Conservation (phyloP, 2,113 vertebrate species). For the Salvelinus alpinus region DNA sequence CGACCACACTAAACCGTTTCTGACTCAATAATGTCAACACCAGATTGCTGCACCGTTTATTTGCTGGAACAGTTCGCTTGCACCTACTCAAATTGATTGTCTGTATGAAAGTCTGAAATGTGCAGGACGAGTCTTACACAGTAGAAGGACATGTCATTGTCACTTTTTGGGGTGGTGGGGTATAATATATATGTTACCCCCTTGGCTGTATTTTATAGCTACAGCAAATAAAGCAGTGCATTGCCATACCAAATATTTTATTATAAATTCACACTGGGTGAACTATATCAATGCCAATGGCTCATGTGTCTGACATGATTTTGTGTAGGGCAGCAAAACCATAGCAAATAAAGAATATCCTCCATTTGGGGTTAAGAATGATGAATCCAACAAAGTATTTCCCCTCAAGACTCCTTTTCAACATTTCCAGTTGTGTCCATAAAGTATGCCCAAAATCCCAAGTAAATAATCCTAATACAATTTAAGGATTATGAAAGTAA, state of each 20-base stretch:
- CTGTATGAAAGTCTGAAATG: too few species aligned
- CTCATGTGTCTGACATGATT: neutral
- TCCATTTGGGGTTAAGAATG: neutral
- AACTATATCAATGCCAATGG: neutral
- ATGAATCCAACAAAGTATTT: neutral
- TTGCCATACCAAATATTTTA: neutral
- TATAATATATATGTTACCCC: neutral
- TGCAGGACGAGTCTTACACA: too few species aligned
- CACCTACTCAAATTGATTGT: neutral
- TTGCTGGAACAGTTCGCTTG: neutral
- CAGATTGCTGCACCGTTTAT: slow-evolving; percentile 56
- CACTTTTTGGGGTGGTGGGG: too few species aligned
- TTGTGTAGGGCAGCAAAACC: neutral
- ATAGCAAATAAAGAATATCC: neutral
- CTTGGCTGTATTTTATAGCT: neutral
- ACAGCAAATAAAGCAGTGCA: too few species aligned
- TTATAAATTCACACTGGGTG: neutral
- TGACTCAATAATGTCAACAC: slow-evolving; percentile 66
- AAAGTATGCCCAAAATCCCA: slow-evolving; percentile 1
- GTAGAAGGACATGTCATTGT: too few species aligned
- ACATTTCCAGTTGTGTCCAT: neutral
- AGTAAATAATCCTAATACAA: slow-evolving; percentile 23
- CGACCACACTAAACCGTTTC: slow-evolving; percentile 59
- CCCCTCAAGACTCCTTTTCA: neutral
- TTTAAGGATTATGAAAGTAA: slow-evolving; percentile 10